Conservation (phyloP, 2,888 invertebrate species). For the Anaspis maculata region DNA sequence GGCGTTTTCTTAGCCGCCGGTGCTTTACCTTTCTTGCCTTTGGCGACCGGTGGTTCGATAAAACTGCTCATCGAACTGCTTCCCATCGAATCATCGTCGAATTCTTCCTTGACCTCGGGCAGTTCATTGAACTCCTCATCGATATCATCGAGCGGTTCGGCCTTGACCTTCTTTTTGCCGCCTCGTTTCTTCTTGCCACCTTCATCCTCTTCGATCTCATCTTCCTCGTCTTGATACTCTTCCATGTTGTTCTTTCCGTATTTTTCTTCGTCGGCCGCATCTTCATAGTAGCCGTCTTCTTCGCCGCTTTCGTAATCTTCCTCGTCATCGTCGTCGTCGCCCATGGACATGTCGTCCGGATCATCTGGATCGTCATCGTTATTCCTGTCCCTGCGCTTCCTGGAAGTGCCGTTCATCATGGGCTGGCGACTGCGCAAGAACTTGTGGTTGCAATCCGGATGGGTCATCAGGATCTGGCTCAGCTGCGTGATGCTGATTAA, state of each 20-base stretch:
- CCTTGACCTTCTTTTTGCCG: not conserved
- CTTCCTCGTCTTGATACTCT: not conserved
- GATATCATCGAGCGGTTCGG: constrained; percentile 5
- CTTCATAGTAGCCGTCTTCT: no score
- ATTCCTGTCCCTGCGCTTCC: constrained; percentile 1
- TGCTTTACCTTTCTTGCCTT: not conserved
- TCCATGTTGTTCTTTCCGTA: not conserved
- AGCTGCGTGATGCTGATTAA: constrained; percentile 4
- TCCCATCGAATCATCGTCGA: constrained; percentile 2
- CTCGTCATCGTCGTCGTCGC: constrained; percentile 1
- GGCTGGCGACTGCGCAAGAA: constrained; percentile 1
- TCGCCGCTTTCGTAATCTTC: constrained; percentile 7
- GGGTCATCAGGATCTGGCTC: constrained; percentile 4
- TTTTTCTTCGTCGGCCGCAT: constrained; percentile 3
- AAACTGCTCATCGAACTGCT: constrained; percentile 1
- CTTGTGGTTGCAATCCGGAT: constrained; percentile 7
- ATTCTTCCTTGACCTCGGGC: constrained; percentile 5
- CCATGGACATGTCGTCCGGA: no score
- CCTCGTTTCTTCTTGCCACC: constrained; percentile 1
- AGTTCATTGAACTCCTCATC: constrained; percentile 8
- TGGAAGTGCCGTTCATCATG: not conserved
- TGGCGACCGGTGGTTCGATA: not conserved
- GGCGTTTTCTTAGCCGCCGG: constrained; percentile 1
- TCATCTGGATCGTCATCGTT: constrained; percentile 3
- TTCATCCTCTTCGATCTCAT: constrained; percentile 1